Evolutionary conservation across 2,113 vertebrate species (phyloP).

Genomic region (Melanocharis versteri): DNA sequence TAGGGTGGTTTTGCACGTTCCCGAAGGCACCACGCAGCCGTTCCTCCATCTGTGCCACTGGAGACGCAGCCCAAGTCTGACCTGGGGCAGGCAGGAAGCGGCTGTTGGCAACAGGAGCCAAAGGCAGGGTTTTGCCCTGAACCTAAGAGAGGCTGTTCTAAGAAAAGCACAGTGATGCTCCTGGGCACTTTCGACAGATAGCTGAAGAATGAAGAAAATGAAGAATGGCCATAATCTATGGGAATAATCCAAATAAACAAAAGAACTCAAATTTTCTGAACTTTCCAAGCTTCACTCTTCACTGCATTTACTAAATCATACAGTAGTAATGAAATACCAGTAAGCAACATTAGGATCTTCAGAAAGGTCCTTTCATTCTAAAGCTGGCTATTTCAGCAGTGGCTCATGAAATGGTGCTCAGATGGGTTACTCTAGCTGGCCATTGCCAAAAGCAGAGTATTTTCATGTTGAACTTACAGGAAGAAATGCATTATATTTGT

Average conservation of each 20-base stretch:
- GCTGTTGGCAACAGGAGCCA: background rate
- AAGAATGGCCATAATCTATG: background rate
- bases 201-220: background rate
- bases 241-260: background rate
- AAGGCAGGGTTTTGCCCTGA: background rate
- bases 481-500: background rate
- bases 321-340: background rate
- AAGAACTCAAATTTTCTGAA: background rate
- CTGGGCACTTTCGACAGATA: background rate
- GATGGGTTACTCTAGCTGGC: background rate
- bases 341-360: background rate
- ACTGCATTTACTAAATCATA: background rate
- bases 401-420: background rate
- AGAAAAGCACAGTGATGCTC: background rate
- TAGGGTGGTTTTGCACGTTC: background rate
- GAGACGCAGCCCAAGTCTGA: background rate
- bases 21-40: fast-evolving
- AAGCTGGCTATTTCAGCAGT: background rate
- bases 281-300: background rate
- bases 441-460: background rate
- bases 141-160: background rate
- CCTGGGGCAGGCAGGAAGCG: background rate
- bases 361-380: background rate
- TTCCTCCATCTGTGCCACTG: background rate
- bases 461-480: background rate